A percentile compares a stretch with the other conserved stretches of the same genome.
These are phyloP conservation scores for Tamandua tetradactyla DNA, from an alignment of 2,797 vertebrate species.

Conservation along the genomic window DNA sequence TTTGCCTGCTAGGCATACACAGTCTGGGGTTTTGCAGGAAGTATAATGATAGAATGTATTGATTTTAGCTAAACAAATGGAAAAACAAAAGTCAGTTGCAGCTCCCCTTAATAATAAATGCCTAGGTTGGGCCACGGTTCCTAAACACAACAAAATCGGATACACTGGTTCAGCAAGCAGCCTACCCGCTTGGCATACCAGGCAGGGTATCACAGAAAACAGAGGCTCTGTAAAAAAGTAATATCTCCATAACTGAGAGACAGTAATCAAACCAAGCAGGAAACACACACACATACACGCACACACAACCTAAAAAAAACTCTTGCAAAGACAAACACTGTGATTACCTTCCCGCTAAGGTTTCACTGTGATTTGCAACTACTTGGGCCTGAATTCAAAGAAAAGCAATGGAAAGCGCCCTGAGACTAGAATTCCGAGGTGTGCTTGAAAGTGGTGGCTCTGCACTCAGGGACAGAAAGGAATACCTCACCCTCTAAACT, in stretches of 20 bases:
- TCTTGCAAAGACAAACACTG: neutral
- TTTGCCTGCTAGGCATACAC: slow-evolving; percentile 62
- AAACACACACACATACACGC: too few species aligned
- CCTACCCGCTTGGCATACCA: neutral
- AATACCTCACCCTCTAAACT: neutral
- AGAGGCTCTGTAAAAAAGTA: slow-evolving; percentile 64
- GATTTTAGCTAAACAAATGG: slow-evolving; percentile 71
- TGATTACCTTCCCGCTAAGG: neutral
- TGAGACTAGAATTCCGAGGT: neutral
- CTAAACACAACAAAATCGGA: slow-evolving; percentile 13
- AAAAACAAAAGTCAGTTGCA: slow-evolving; percentile 52
- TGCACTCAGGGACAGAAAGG: neutral
- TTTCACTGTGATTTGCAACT: neutral
- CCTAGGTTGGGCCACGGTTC: slow-evolving; percentile 44
- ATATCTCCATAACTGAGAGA: slow-evolving; percentile 53
- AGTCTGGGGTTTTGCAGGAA: slow-evolving; percentile 55
- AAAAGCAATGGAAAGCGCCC: neutral
- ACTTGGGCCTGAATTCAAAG: slow-evolving; percentile 33
- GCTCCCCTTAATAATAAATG: slow-evolving; percentile 63
- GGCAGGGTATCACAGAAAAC: slow-evolving; percentile 4
- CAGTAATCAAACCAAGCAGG: neutral
- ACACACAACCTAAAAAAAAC: neutral
- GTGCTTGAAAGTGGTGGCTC: neutral
- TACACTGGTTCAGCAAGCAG: slow-evolving; percentile 36
- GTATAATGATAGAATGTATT: slow-evolving; percentile 70